Evolutionary conservation across 35 echinoderm and acorn worm genomes (phyloP).

Genomic region (Apostichopus parvimensis): DNA sequence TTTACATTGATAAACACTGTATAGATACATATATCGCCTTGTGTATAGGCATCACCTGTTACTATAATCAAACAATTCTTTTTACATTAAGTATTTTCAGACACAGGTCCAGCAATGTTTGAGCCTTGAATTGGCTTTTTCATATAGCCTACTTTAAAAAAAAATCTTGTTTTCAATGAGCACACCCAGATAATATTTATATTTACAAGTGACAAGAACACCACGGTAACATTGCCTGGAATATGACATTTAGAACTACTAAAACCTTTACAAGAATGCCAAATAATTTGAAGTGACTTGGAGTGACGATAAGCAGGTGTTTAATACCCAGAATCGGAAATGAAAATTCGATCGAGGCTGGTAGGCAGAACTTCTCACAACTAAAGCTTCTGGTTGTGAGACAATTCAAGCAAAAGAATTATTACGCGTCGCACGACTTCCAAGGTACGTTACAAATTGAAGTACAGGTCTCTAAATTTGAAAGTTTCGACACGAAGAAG

Average conservation of each 20-base stretch:
- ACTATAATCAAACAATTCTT: too few relatives aligned
- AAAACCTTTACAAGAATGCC: not conserved
- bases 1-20: too few relatives aligned
- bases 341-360: slow-evolving; percentile 32
- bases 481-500: not conserved
- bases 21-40: too few relatives aligned
- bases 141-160: too few relatives aligned
- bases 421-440: slow-evolving; percentile 1
- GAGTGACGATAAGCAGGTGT: slow-evolving; percentile 21
- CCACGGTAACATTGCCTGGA: not conserved
- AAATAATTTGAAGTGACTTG: slow-evolving; percentile 14
- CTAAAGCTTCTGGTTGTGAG: slow-evolving; percentile 12
- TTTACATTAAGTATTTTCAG: too few relatives aligned
- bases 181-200: not conserved
- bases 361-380: not conserved
- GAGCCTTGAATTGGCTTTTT: too few relatives aligned
- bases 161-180: not conserved
- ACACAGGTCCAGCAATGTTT: too few relatives aligned
- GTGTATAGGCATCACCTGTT: too few relatives aligned
- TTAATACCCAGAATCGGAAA: slow-evolving; percentile 22
- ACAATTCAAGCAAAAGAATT: slow-evolving; percentile 13
- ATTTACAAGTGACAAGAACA: not conserved
- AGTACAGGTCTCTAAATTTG: not conserved
- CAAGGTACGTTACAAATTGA: not conserved
- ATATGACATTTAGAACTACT: not conserved